Conservation (phyloP, 2,797 vertebrate species). For the Urocyon cinereoargenteus region DNA sequence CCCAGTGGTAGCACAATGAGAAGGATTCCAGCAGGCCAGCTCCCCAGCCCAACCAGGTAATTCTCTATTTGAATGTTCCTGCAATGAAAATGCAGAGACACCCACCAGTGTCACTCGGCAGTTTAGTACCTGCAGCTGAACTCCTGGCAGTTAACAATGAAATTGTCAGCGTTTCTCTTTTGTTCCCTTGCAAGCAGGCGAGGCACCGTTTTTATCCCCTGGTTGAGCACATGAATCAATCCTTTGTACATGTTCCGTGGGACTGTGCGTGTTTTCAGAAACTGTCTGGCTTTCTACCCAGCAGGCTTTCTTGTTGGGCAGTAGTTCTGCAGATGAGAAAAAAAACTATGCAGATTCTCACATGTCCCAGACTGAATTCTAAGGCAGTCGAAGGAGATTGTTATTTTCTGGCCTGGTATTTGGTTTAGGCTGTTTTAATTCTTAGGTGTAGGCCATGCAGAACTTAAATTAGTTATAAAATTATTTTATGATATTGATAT, state of each 20-base stretch:
- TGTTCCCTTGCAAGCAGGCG: slow-evolving; percentile 62
- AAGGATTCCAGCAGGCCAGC: slow-evolving; percentile 50
- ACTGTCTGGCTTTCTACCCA: slow-evolving; percentile 38
- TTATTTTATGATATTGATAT: not conserved
- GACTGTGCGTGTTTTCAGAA: slow-evolving; percentile 34
- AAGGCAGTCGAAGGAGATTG: not conserved
- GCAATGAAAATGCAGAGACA: not conserved
- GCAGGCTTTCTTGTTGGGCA: slow-evolving; percentile 31
- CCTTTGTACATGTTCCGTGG: slow-evolving; percentile 49
- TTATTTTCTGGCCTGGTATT: slow-evolving; percentile 25
- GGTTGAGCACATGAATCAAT: slow-evolving; percentile 67
- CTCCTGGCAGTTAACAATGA: slow-evolving; percentile 71
- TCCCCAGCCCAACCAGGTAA: not conserved
- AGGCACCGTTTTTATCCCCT: not conserved
- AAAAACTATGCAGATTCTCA: slow-evolving; percentile 37
- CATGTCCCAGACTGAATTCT: not conserved
- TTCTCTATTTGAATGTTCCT: slow-evolving; percentile 65
- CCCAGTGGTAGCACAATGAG: slow-evolving; percentile 58
- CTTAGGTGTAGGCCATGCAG: not conserved
- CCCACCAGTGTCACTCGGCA: not conserved
- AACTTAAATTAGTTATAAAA: not conserved
- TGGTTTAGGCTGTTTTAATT: not conserved
- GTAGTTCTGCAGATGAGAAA: slow-evolving; percentile 43
- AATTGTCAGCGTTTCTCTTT: slow-evolving; percentile 73
- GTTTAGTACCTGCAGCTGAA: slow-evolving; percentile 41